Evolutionary conservation across 2,797 vertebrate species (phyloP).

Genomic region (Astyanax mexicanus): DNA sequence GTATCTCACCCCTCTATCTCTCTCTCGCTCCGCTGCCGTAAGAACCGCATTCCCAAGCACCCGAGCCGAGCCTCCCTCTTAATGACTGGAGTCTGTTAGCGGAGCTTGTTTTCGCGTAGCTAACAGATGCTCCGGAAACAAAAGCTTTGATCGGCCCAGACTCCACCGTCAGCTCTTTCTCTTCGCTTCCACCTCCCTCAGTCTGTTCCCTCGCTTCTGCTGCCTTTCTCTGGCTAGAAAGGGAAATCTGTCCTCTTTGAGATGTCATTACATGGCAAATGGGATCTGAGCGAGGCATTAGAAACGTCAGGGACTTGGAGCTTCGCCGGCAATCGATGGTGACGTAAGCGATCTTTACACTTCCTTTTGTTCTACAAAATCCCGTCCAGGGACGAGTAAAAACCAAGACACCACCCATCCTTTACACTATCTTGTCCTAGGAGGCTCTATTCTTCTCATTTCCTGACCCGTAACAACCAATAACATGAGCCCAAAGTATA

Average conservation of each 20-base stretch:
- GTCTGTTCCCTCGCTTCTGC: conserved; percentile 30
- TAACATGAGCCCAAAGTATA: background rate
- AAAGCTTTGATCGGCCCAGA: conserved; percentile 64
- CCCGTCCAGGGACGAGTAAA: conserved; percentile 45
- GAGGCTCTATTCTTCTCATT: background rate
- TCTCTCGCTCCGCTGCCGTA: conserved; percentile 56
- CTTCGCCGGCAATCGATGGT: conserved; percentile 42
- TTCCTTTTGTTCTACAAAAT: conserved; percentile 33
- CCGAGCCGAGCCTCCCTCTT: conserved; percentile 54
- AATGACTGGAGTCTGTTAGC: conserved; percentile 67
- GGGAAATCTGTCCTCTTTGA: conserved; percentile 39
- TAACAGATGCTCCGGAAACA: conserved; percentile 65
- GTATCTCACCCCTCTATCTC: conserved; percentile 38
- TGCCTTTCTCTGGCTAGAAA: conserved; percentile 48
- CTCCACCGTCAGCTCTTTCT: conserved; percentile 53
- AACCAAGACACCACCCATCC: background rate
- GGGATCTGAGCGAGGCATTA: conserved; percentile 42
- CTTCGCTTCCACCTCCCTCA: conserved; percentile 9
- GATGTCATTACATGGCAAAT: conserved; percentile 52
- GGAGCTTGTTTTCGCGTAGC: conserved; percentile 64
- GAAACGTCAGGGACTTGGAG: conserved; percentile 27
- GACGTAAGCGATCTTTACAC: conserved; percentile 17
- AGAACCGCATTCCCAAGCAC: conserved; percentile 58
- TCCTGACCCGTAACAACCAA: background rate
- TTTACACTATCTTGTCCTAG: background rate